A percentile compares a stretch with the other conserved stretches of the same genome.
phyloP scores from a whole-genome alignment of 2,888 invertebrate species.

The Trisateles emortualis region DNA sequence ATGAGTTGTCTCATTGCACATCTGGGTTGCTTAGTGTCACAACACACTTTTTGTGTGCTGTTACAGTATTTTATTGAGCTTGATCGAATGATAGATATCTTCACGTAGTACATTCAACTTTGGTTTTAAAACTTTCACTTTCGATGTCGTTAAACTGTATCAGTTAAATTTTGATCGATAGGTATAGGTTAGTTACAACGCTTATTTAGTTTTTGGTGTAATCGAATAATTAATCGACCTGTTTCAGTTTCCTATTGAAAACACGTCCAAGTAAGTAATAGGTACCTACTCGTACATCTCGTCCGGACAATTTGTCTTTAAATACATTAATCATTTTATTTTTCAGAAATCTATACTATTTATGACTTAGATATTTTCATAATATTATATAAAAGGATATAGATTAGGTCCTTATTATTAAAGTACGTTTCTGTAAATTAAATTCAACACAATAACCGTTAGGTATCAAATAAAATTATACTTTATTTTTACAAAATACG shows the following conservation, averaged over 20 bases:
- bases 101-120: slow-evolving; percentile 66
- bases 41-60: slow-evolving; percentile 54
- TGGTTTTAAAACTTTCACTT: slow-evolving; percentile 73
- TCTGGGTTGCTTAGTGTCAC: slow-evolving; percentile 62
- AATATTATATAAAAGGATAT: too few relatives aligned
- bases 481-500: slow-evolving; percentile 13
- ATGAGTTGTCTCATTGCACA: slow-evolving; percentile 55
- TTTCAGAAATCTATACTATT: too few relatives aligned
- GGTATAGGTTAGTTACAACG: not conserved
- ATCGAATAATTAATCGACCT: too few relatives aligned
- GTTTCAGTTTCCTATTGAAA: too few relatives aligned
- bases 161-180: slow-evolving; percentile 24
- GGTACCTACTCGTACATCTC: too few relatives aligned
- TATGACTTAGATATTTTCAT: too few relatives aligned
- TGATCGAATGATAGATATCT: slow-evolving; percentile 54
- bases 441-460: too few relatives aligned
- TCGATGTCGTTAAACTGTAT: slow-evolving; percentile 52
- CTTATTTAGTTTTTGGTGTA: not conserved
- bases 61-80: slow-evolving; percentile 51
- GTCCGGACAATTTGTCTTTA: too few relatives aligned
- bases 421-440: too few relatives aligned
- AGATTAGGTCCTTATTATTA: too few relatives aligned
- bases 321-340: too few relatives aligned
- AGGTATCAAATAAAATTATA: not conserved
- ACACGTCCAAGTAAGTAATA: too few relatives aligned